phyloP scores from a whole-genome alignment of 2,113 vertebrate genomes.

The Sylvia atricapilla region DNA sequence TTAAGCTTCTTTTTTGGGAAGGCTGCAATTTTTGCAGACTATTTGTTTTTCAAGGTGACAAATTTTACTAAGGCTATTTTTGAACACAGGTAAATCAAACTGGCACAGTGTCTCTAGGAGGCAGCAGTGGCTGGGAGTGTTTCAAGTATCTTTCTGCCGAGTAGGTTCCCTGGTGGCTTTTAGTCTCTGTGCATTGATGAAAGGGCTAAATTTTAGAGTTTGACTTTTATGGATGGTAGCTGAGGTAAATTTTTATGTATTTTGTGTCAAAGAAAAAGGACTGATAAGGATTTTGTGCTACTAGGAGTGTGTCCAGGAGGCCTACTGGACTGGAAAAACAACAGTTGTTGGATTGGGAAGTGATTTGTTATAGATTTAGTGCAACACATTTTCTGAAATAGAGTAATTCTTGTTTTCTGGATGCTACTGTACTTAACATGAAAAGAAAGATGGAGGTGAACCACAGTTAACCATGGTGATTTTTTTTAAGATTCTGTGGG shows the following conservation, averaged over 20 bases:
- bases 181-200: background rate
- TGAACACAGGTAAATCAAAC: background rate
- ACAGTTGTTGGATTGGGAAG: background rate
- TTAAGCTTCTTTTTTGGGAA: background rate
- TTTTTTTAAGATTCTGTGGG: background rate
- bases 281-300: background rate
- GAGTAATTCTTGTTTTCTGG: background rate
- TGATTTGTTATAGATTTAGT: background rate
- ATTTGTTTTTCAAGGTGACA: background rate
- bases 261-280: background rate
- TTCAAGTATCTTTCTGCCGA: background rate
- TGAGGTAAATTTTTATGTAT: background rate
- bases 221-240: background rate
- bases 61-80: background rate
- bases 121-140: accelerated
- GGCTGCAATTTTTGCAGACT: background rate
- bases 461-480: background rate
- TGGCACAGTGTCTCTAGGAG: background rate
- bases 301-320: background rate
- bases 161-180: background rate
- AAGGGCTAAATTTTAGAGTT: background rate
- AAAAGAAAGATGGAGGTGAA: background rate
- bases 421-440: background rate
- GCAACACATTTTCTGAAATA: background rate
- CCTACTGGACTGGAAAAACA: background rate